phyloP scores from a whole-genome alignment of 2,888 invertebrate genomes.

The Lathronympha strigana region DNA sequence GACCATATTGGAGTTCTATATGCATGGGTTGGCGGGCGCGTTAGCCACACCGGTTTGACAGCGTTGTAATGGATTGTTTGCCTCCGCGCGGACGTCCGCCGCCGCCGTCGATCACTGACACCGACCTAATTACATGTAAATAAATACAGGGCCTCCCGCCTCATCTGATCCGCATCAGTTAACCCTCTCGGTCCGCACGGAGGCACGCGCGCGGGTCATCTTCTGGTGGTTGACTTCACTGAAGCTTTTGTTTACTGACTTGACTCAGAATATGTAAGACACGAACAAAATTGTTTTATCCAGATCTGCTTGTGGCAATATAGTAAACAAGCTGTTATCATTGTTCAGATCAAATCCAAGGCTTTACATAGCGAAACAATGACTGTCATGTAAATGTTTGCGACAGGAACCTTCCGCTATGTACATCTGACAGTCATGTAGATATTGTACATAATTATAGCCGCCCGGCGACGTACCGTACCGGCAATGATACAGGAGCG shows the following conservation, averaged over 20 bases:
- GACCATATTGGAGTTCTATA: slow-evolving; percentile 63
- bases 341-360: slow-evolving; percentile 3
- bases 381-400: slow-evolving; percentile 33
- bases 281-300: slow-evolving; percentile 21
- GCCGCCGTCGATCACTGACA: slow-evolving; percentile 74
- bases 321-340: slow-evolving; percentile 28
- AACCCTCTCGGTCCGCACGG: slow-evolving; percentile 49
- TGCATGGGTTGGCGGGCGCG: slow-evolving; percentile 56
- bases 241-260: slow-evolving; percentile 37
- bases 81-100: slow-evolving; percentile 69
- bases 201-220: slow-evolving; percentile 25
- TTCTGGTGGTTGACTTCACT: slow-evolving; percentile 39
- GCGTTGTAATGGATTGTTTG: slow-evolving; percentile 77
- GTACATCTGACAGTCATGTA: slow-evolving; percentile 33
- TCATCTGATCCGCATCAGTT: slow-evolving; percentile 56
- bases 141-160: slow-evolving; percentile 66
- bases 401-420: slow-evolving; percentile 8
- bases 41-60: slow-evolving; percentile 59
- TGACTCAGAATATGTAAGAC: slow-evolving; percentile 28
- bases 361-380: slow-evolving; percentile 33
- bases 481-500: slow-evolving; percentile 59
- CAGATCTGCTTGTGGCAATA: slow-evolving; percentile 12
- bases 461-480: slow-evolving; percentile 44
- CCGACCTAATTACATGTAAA: slow-evolving; percentile 80
- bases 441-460: slow-evolving; percentile 39